Evolutionary conservation across 2,888 invertebrate genomes (phyloP).

Genomic region (Silvanus unidentatus): DNA sequence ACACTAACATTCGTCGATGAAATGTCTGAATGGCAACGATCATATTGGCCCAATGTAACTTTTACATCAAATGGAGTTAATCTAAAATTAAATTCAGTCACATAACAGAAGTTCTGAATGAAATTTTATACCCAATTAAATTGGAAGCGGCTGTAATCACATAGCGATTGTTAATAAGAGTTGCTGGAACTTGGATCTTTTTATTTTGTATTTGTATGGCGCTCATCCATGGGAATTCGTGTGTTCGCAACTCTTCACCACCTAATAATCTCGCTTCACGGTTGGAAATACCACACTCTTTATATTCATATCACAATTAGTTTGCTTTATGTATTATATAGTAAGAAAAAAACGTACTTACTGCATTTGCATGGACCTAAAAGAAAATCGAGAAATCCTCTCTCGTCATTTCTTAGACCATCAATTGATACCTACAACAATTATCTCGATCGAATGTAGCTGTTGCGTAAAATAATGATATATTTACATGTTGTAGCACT

Average conservation of each 20-base stretch:
- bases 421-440: too few relatives aligned
- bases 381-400: slow-evolving; percentile 29
- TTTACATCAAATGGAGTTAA: slow-evolving; percentile 47
- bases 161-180: slow-evolving; percentile 54
- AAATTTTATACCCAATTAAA: slow-evolving; percentile 44
- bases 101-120: background rate
- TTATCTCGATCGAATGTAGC: too few relatives aligned
- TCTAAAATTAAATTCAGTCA: slow-evolving; percentile 28
- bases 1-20: slow-evolving; percentile 51
- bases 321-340: too few relatives aligned
- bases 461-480: too few relatives aligned
- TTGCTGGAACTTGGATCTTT: slow-evolving; percentile 42
- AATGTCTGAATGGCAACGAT: slow-evolving; percentile 49
- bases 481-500: too few relatives aligned
- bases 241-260: slow-evolving; percentile 47
- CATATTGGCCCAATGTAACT: slow-evolving; percentile 52
- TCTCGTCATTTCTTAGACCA: slow-evolving; percentile 2
- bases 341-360: too few relatives aligned
- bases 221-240: slow-evolving; percentile 56
- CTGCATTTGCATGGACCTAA: slow-evolving; percentile 35
- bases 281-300: slow-evolving; percentile 50
- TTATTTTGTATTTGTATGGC: slow-evolving; percentile 44
- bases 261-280: slow-evolving; percentile 42
- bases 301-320: too few relatives aligned
- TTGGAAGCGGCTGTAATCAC: slow-evolving; percentile 52